Conservation (phyloP, 2,797 vertebrate genomes). For the Pangasius djambal region DNA sequence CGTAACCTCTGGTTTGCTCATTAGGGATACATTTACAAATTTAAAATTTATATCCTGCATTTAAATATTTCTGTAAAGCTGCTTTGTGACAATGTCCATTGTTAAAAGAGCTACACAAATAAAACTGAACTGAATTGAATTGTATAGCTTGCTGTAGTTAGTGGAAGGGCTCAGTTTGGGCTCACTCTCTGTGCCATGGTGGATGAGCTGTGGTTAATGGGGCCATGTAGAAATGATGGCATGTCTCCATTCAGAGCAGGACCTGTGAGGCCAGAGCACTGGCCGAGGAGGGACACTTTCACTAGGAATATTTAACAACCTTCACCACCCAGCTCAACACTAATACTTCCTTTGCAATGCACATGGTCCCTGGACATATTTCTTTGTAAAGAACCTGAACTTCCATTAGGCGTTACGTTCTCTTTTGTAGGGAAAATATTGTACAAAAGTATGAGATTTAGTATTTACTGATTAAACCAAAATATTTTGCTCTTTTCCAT, state of each 20-base stretch:
- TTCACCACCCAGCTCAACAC: constrained; percentile 7
- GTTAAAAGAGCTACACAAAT: too few species aligned
- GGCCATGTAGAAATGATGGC: constrained; percentile 51
- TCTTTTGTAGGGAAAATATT: not conserved
- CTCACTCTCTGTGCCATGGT: not conserved
- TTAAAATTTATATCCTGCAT: too few species aligned
- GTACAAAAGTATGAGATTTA: not conserved
- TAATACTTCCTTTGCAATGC: not conserved
- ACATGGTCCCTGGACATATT: not conserved
- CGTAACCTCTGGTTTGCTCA: too few species aligned
- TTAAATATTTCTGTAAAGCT: too few species aligned
- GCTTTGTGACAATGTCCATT: too few species aligned
- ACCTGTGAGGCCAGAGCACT: constrained; percentile 38
- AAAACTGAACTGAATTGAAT: too few species aligned
- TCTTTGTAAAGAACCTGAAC: not conserved
- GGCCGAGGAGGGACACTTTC: constrained; percentile 41
- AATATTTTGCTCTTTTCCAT: not conserved
- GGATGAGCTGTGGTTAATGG: constrained; percentile 51
- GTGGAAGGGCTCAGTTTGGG: not conserved
- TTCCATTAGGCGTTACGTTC: not conserved
- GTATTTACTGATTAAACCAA: not conserved
- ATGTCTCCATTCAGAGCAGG: constrained; percentile 54
- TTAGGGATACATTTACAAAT: too few species aligned
- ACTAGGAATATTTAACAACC: constrained; percentile 50
- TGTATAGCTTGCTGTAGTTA: not conserved